Conservation (phyloP, 2,113 vertebrate genomes). For the Phodopus roborovskii region DNA sequence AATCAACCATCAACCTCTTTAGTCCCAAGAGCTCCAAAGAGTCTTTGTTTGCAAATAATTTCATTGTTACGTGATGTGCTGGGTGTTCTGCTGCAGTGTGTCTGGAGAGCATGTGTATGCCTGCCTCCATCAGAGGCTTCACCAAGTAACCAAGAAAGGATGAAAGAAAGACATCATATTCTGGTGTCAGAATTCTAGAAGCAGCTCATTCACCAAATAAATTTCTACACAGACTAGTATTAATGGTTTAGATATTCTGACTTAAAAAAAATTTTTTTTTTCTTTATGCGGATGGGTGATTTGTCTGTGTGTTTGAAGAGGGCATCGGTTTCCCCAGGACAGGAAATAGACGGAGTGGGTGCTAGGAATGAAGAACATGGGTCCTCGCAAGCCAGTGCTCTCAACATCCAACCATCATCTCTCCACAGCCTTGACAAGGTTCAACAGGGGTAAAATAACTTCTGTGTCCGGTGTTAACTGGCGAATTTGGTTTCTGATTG, state of each 20-base stretch:
- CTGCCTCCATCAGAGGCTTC: not conserved
- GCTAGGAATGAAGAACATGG: not conserved
- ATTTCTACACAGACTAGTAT: not conserved
- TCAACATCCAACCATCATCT: not conserved
- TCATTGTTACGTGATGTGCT: not conserved
- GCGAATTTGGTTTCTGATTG: not conserved
- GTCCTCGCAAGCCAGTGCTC: not conserved
- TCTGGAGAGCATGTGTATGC: not conserved
- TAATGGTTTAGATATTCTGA: not conserved
- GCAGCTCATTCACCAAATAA: not conserved
- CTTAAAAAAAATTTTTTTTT: not conserved
- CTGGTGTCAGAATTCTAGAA: not conserved
- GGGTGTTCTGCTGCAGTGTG: not conserved
- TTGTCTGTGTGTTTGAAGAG: not conserved
- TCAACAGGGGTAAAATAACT: not conserved
- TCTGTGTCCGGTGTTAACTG: not conserved
- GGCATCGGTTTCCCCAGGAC: not conserved
- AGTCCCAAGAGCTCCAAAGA: not conserved
- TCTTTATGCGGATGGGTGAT: not conserved
- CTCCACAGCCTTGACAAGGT: not conserved
- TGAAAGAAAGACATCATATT: not conserved
- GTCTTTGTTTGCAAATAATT: not conserved
- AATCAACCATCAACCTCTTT: not conserved
- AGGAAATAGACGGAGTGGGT: not conserved
- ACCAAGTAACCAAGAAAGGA: not conserved